A percentile compares a stretch with the other conserved stretches of the same genome.
These are phyloP conservation scores for Crotalus helleri DNA, from an alignment of 2,113 vertebrate species.

Conservation along the genomic window DNA sequence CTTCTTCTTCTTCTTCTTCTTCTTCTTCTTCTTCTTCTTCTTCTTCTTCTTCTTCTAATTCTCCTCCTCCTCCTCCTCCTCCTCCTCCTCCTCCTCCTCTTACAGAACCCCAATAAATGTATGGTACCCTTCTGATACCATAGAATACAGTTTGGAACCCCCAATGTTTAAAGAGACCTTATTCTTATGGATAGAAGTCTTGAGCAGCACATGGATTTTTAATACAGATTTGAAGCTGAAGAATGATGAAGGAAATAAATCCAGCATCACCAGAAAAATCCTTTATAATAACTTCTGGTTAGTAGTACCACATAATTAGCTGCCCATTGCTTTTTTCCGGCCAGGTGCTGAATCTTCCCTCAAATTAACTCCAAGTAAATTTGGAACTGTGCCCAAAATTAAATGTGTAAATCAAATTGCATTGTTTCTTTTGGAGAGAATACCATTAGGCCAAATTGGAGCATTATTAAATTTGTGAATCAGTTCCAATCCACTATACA, in stretches of 20 bases:
- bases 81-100: too few species aligned
- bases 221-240: not conserved
- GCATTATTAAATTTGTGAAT: not conserved
- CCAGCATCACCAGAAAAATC: not conserved
- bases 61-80: fast-evolving
- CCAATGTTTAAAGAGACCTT: not conserved
- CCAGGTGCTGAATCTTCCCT: not conserved
- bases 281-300: not conserved
- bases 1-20: too few species aligned
- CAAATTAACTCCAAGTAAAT: not conserved
- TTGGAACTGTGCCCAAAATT: not conserved
- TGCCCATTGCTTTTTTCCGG: not conserved
- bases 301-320: not conserved
- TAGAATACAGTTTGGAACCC: not conserved
- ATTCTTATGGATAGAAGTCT: not conserved
- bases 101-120: not conserved
- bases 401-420: not conserved
- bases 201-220: not conserved
- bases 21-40: too few species aligned
- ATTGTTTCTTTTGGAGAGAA: not conserved
- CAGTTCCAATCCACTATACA: not conserved
- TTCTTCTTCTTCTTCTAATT: too few species aligned
- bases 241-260: not conserved
- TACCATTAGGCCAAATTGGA: not conserved
- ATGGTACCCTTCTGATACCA: not conserved